A percentile compares a stretch with the other conserved stretches of the same genome.
phyloP scores from a whole-genome alignment of 2,113 vertebrate species.

The Buteo buteo region DNA sequence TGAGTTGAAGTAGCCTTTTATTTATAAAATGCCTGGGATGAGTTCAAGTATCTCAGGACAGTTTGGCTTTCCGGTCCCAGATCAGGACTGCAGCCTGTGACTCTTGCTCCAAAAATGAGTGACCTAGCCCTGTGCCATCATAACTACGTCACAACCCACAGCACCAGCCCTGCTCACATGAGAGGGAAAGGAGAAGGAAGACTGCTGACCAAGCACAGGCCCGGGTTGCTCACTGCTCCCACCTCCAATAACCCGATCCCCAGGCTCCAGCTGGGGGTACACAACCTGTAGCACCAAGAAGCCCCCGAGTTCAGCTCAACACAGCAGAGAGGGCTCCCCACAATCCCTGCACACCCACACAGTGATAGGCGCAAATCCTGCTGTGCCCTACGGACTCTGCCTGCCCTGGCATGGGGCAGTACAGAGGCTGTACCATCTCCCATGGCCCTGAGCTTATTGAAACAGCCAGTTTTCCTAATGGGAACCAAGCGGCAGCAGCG shows the following conservation, averaged over 20 bases:
- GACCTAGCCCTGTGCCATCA: not conserved
- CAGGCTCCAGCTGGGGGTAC: not conserved
- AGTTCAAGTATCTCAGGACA: not conserved
- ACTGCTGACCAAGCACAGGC: not conserved
- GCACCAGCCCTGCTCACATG: not conserved
- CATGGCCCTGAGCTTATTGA: not conserved
- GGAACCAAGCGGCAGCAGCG: not conserved
- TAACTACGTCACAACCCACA: rapidly evolving
- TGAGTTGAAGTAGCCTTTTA: not conserved
- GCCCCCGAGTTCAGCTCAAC: not conserved
- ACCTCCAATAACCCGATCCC: not conserved
- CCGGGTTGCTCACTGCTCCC: not conserved
- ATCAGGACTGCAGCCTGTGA: not conserved
- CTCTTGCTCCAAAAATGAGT: not conserved
- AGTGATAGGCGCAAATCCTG: rapidly evolving
- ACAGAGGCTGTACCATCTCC: not conserved
- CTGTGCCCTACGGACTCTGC: not conserved
- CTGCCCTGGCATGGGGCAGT: not conserved
- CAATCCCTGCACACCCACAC: rapidly evolving
- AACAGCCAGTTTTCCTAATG: not conserved
- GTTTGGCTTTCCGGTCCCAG: not conserved
- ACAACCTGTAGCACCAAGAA: not conserved
- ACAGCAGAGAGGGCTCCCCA: not conserved
- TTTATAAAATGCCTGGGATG: not conserved
- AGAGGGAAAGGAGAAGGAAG: not conserved